Base-by-base conservation (phyloP, 2,888 invertebrate species). In the Imbricaverruca yamaguchii region DNA sequence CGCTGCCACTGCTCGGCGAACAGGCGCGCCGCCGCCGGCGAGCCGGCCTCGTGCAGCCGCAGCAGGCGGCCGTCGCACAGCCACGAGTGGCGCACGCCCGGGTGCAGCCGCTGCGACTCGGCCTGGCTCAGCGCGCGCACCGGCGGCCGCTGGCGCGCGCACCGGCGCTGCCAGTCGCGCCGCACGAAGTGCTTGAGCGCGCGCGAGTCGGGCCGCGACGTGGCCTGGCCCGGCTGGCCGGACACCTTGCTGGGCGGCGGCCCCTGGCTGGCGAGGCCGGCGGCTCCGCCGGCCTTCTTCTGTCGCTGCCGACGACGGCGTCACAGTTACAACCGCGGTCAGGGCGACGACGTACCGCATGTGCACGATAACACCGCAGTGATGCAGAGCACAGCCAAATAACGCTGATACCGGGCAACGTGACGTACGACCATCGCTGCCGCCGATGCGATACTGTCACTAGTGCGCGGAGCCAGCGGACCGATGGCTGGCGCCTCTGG, bases 11-110 rank as follows among this genome's bases (percentile, higher is more conserved):
- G 95, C 78, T 83, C 84, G 80, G 84, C 83, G 89, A 94, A 95
- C 81, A 93, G 92, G 85, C 92, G 91, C 85, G 92, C 91, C 87
- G 97, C 95, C 86, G 93, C 92, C 0, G 91, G 88, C 87, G 94
- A 91, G 84, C 89, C 88, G 0, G 95, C 92, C 85, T 96, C 94
- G 13, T 93, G 92, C 81, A 98, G 90, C 81, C 96, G 91, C 85
- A 98, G 88, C 81, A 98, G 89, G 85, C 93, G 93, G 9, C 97
- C 97, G 86, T 95, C 93, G 86, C 97, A 97, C 10, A 97, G 90
- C 97, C 97, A 98, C 6, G 93, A 92, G 86, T 98, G 97, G 0
- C 95, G 95, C 57, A 94, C 93, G 82, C 93, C 93, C 0, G 97
- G 96, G 86, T 94, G 95, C 83, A 94, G 86, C 80, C 91, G 88